Conservation (phyloP, 2,888 invertebrate species). For the Syrphus vitripennis region DNA sequence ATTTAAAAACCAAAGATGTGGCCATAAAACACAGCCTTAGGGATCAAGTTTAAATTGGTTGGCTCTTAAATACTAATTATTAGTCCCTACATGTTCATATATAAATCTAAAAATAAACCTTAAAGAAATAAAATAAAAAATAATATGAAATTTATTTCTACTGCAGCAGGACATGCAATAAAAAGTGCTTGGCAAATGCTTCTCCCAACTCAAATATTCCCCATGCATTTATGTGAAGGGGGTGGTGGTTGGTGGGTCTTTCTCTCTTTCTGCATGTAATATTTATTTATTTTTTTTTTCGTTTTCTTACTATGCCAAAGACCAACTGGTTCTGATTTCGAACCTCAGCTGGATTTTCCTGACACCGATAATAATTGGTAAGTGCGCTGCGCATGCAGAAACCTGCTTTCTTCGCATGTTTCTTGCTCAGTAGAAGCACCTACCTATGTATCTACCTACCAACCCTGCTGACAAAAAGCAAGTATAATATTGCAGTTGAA, state of each 20-base stretch:
- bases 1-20: neutral
- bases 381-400: constrained; percentile 44
- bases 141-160: constrained; percentile 5
- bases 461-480: neutral
- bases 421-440: neutral
- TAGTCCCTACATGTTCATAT: neutral
- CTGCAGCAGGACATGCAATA: constrained; percentile 4
- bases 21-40: neutral
- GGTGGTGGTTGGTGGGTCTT: neutral
- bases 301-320: neutral
- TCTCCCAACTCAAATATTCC: neutral
- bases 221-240: too few species aligned
- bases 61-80: neutral
- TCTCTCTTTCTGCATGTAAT: neutral
- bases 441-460: neutral
- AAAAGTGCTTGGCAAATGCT: neutral
- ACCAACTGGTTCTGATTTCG: constrained; percentile 63
- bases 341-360: constrained; percentile 64
- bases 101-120: neutral
- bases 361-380: constrained; percentile 58
- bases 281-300: neutral
- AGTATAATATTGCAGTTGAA: constrained; percentile 13
- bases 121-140: neutral
- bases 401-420: constrained; percentile 62
- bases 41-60: constrained; percentile 10